Evolutionary conservation across 2,113 vertebrate species (phyloP).

Genomic region (Xiphorhynchus elegans): DNA sequence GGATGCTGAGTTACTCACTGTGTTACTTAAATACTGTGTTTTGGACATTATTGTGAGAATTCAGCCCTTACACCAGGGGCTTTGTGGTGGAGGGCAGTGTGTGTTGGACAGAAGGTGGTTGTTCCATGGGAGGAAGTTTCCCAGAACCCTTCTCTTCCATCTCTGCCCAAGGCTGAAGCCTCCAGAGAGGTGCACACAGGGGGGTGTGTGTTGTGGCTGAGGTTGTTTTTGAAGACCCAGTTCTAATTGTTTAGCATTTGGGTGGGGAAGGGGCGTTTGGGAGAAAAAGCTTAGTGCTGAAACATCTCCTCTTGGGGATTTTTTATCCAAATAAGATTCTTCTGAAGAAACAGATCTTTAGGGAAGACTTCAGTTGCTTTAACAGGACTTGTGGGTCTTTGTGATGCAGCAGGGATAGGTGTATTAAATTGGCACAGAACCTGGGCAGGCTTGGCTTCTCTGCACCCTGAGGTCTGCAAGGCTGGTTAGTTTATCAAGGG

Average conservation of each 20-base stretch:
- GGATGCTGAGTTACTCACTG: not conserved
- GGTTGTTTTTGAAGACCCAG: not conserved
- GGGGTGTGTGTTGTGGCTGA: not conserved
- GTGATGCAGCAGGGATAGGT: not conserved
- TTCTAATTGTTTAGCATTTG: not conserved
- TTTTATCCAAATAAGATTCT: not conserved
- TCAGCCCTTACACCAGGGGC: accelerated
- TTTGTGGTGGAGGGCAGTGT: not conserved
- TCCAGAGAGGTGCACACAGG: not conserved
- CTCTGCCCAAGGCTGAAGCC: not conserved
- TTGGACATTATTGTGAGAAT: accelerated
- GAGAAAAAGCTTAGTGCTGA: not conserved
- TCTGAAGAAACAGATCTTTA: not conserved
- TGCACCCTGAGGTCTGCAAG: not conserved
- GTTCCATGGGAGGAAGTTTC: not conserved
- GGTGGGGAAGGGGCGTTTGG: not conserved
- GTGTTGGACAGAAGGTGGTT: not conserved
- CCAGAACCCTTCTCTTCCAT: not conserved
- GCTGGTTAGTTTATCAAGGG: accelerated
- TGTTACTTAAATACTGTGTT: accelerated
- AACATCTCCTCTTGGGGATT: not conserved
- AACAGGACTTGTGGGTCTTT: accelerated
- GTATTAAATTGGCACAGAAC: not conserved
- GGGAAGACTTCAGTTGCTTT: not conserved
- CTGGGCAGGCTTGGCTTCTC: not conserved